Base-by-base conservation (phyloP, 1,140 invertebrate genomes). In the Hylaeus volcanicus region DNA sequence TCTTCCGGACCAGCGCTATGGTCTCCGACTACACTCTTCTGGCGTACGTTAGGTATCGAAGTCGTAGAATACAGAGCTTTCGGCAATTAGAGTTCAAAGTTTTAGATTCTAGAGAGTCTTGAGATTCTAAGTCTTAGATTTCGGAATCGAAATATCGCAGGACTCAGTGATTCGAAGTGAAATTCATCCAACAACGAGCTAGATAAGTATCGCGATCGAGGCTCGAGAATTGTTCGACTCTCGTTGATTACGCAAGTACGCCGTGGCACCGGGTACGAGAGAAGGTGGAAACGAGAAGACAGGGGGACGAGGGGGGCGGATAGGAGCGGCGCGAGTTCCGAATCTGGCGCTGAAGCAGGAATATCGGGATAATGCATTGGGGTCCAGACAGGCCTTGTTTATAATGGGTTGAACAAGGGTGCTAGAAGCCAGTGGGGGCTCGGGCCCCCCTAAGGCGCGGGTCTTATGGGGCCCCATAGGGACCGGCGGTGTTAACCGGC, bases 341-440 rank as follows among this genome's bases (percentile, higher is more conserved):
- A 83, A 83, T 83, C 81, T 82, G 63, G 39, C 79, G 85, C 14
- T 74, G 86, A 79, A 76, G 70, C 85, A 77, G 76, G 82, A 82
- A 87, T 87, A 84, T 85, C 79, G 79, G 85, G 84, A 91, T 92
- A 92, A 92, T 91, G 80, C 90, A 91, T 92, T 88, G 86, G 87
- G 87, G 87, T 90, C 87, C 83, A 86, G 90, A 90, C 88, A 87
- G 88, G 90, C 87, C 91, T 92, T 93, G 91, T 93, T 93, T 92
- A 92, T 93, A 93, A 92, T 92, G 89, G 90, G 89, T 90, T 91
- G 91, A 93, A 93, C 92, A 93, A 93, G 92, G 92, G 92, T 92
- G 92, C 91, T 92, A 93, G 90, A 92, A 91, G 90, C 86, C 92
- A 93, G 92, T 92, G 91, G 91, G 92, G 90, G 91, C 85, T 88